Percentiles rank a stretch among this genome's conserved stretches.
These are phyloP conservation scores for Ophion slaviceki DNA, from an alignment of 2,888 invertebrate species.

Conservation along the genomic window DNA sequence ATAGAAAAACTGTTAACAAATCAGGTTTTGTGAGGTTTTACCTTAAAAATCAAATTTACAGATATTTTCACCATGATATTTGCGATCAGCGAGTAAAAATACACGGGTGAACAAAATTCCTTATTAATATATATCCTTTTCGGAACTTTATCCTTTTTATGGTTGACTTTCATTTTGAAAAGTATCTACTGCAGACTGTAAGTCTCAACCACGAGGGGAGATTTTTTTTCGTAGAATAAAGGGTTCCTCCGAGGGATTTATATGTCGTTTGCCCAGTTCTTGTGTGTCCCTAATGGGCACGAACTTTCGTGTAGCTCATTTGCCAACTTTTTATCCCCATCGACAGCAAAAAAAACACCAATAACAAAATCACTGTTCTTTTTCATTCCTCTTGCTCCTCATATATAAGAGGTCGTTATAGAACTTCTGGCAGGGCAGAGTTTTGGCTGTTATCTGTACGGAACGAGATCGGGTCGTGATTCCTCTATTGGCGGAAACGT, in stretches of 20 bases:
- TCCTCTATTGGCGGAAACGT: conserved; percentile 65
- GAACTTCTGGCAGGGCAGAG: not conserved
- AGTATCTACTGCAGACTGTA: not conserved
- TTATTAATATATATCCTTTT: too few species aligned
- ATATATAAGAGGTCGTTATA: conserved; percentile 17
- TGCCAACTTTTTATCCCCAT: not conserved
- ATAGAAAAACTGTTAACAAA: too few species aligned
- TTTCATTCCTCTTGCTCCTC: conserved; percentile 10
- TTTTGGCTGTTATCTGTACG: conserved; percentile 10
- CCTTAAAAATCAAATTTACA: too few species aligned
- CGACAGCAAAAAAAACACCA: not conserved
- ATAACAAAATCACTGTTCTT: conserved; percentile 13
- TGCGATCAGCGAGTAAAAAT: too few species aligned
- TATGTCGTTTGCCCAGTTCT: not conserved
- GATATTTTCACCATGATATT: too few species aligned
- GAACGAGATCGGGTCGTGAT: conserved; percentile 37
- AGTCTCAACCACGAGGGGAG: not conserved
- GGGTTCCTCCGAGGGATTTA: not conserved
- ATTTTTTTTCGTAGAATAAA: not conserved
- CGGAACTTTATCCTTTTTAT: too few species aligned
- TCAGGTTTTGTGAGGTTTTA: too few species aligned
- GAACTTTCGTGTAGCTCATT: not conserved
- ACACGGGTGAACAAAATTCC: too few species aligned
- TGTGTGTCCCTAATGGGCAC: not conserved
- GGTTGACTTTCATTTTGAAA: not conserved